phyloP scores from a whole-genome alignment of 1,140 invertebrate species.

The Ips typographus region DNA sequence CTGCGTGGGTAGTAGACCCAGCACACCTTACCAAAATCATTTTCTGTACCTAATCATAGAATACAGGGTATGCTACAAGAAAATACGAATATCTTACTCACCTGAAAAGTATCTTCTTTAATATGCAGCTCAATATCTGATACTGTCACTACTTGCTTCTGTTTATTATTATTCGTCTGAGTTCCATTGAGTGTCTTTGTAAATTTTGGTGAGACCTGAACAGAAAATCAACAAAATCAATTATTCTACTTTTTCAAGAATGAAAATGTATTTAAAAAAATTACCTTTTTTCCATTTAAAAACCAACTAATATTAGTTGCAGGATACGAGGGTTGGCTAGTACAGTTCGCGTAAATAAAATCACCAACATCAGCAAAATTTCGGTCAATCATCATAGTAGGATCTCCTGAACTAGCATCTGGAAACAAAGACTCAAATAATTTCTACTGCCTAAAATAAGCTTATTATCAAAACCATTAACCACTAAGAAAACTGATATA shows the following conservation, averaged over 20 bases:
- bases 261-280: background rate
- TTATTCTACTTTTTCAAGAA: background rate
- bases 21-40: too few species aligned
- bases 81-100: background rate
- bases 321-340: conserved; percentile 72
- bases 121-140: background rate
- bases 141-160: background rate
- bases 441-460: too few species aligned
- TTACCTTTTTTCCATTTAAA: conserved; percentile 74
- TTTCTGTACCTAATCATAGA: too few species aligned
- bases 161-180: background rate
- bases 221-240: background rate
- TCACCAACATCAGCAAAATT: conserved; percentile 72
- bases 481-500: too few species aligned
- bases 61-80: too few species aligned
- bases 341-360: conserved; percentile 72
- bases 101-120: background rate
- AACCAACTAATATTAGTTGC: conserved; percentile 79
- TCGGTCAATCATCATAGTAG: conserved; percentile 69
- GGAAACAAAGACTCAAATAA: conserved; percentile 45
- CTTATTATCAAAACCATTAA: too few species aligned
- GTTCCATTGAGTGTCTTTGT: background rate
- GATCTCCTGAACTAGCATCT: conserved; percentile 68
- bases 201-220: background rate
- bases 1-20: too few species aligned